Conservation (phyloP, 2,888 invertebrate species). For the Periphyllus acericola region DNA sequence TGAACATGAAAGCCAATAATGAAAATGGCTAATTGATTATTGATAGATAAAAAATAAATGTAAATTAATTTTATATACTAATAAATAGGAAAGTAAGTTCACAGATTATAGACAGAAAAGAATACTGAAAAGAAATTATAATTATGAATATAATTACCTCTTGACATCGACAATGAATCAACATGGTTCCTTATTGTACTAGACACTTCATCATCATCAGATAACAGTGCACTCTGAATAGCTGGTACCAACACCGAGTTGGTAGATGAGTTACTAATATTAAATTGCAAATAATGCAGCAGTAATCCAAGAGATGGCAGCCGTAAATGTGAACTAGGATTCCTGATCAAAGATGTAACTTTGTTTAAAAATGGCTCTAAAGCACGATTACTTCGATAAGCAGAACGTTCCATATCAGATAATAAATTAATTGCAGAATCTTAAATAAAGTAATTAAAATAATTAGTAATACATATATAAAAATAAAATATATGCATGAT, state of each 20-base stretch:
- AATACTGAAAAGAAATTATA: not conserved
- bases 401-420: constrained; percentile 50
- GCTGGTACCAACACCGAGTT: constrained; percentile 37
- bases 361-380: constrained; percentile 58
- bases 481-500: not conserved
- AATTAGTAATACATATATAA: not conserved
- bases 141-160: constrained; percentile 28
- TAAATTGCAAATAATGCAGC: constrained; percentile 52
- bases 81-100: not conserved
- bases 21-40: not conserved
- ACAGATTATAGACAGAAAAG: too few species aligned
- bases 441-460: constrained; percentile 15
- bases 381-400: constrained; percentile 34
- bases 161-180: constrained; percentile 58
- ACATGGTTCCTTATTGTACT: constrained; percentile 51
- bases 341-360: constrained; percentile 42
- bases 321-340: constrained; percentile 53
- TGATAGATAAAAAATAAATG: not conserved
- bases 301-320: constrained; percentile 49
- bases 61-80: not conserved
- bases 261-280: constrained; percentile 38
- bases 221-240: constrained; percentile 36
- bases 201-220: constrained; percentile 56
- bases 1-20: not conserved
- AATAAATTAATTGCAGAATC: constrained; percentile 49